Conservation (phyloP, 23 tunicate genomes). For the Trididemnum nubilum region DNA sequence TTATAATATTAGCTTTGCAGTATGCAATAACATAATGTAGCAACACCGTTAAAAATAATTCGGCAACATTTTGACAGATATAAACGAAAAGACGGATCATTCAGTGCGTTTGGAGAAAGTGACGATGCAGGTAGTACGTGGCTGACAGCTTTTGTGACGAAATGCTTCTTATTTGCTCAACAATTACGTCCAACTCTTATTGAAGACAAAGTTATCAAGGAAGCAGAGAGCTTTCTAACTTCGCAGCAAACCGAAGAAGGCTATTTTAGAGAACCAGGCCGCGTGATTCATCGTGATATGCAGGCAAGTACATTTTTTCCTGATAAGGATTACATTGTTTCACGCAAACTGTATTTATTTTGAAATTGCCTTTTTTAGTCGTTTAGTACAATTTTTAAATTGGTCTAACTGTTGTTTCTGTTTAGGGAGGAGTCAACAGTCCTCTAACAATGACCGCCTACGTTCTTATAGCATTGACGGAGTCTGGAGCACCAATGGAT, state of each 20-base stretch:
- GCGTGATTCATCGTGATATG: constrained; percentile 78
- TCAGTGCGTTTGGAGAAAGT: constrained; percentile 74
- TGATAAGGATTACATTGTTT: too few relatives aligned
- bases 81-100: constrained; percentile 76
- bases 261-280: constrained; percentile 62
- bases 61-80: too few relatives aligned
- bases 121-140: constrained; percentile 72
- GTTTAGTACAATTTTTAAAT: too few relatives aligned
- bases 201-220: constrained; percentile 25
- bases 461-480: constrained; percentile 66
- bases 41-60: too few relatives aligned
- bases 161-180: constrained; percentile 69
- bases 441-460: constrained; percentile 80
- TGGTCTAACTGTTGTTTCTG: too few relatives aligned
- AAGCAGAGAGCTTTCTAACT: constrained; percentile 50
- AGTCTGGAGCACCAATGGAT: too few relatives aligned
- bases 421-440: constrained; percentile 76
- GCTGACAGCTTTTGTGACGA: constrained; percentile 85
- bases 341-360: too few relatives aligned
- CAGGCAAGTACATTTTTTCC: constrained; percentile 40
- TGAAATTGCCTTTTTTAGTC: too few relatives aligned
- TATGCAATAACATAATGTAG: too few relatives aligned
- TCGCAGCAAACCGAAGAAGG: constrained; percentile 49
- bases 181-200: constrained; percentile 49
- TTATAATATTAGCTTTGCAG: too few relatives aligned